Conservation (phyloP, 2,888 invertebrate species). For the Ectemnius cavifrons region DNA sequence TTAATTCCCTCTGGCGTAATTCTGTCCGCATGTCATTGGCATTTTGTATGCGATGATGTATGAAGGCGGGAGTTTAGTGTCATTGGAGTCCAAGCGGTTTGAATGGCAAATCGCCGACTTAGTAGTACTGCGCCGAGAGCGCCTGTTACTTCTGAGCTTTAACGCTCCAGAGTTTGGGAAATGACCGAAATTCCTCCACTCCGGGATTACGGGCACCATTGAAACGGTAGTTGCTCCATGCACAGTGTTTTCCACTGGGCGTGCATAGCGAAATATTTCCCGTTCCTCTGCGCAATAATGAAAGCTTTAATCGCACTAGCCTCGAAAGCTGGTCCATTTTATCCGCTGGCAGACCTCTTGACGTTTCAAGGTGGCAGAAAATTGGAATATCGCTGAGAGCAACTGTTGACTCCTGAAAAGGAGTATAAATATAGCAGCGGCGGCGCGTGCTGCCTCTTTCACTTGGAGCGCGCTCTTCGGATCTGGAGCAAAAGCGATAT, state of each 20-base stretch:
- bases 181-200: constrained; percentile 2
- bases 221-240: neutral
- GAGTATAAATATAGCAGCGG: neutral
- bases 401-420: neutral
- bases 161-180: constrained; percentile 13
- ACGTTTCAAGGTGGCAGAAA: neutral
- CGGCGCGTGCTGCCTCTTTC: too few species aligned
- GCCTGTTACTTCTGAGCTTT: neutral
- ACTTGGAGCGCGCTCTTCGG: too few species aligned
- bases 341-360: neutral
- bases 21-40: too few species aligned
- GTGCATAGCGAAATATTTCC: neutral
- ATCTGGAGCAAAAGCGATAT: too few species aligned
- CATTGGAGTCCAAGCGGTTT: too few species aligned
- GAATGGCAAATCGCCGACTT: too few species aligned
- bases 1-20: too few species aligned
- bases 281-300: neutral
- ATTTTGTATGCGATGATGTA: too few species aligned
- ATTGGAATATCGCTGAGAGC: constrained; percentile 1
- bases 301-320: neutral
- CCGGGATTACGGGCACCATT: constrained; percentile 4
- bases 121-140: too few species aligned
- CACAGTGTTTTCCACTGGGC: neutral
- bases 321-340: neutral
- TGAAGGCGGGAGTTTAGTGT: too few species aligned